Percentiles rank a stretch among this genome's conserved stretches.
Conservation (phyloP, 1,140 invertebrate genomes). For the Pogonus chalceus region DNA sequence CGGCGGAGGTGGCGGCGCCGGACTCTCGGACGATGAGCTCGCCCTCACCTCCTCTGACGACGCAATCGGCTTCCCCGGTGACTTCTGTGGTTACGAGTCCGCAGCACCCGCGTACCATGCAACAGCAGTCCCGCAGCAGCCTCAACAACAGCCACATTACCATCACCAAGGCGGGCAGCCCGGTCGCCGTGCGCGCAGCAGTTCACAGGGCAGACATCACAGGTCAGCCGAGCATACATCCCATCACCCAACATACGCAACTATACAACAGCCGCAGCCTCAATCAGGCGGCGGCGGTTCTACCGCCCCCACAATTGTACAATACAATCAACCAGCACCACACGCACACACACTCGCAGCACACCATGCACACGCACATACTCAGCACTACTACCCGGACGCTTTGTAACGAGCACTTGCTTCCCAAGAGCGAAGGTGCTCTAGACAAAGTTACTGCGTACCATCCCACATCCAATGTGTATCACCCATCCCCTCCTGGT, state of each 20-base stretch:
- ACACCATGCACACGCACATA: background rate
- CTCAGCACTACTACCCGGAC: conserved; percentile 25
- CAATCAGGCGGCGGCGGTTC: background rate
- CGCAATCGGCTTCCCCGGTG: conserved; percentile 31
- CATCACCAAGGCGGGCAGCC: conserved; percentile 12
- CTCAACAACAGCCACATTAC: conserved; percentile 15
- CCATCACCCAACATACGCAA: conserved; percentile 12
- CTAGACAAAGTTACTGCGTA: conserved; percentile 18
- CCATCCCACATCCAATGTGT: conserved; percentile 18
- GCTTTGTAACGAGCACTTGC: conserved; percentile 26
- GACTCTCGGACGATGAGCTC: conserved; percentile 33
- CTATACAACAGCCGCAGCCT: background rate
- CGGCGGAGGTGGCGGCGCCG: conserved; percentile 4
- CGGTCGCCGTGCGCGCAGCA: conserved; percentile 34
- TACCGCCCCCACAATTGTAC: too few relatives aligned
- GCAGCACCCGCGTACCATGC: conserved; percentile 14
- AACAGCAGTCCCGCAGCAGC: background rate
- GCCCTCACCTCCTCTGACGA: conserved; percentile 36
- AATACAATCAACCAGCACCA: background rate
- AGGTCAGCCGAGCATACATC: conserved; percentile 26
- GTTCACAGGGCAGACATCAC: conserved; percentile 37
- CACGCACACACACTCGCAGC: background rate
- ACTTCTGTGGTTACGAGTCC: conserved; percentile 34
- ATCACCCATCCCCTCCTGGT: conserved; percentile 31
- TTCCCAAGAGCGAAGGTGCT: conserved; percentile 28